These are phyloP conservation scores for Glyphotaelius pellucidus DNA, from an alignment of 2,888 invertebrate genomes.

Conservation along the genomic window DNA sequence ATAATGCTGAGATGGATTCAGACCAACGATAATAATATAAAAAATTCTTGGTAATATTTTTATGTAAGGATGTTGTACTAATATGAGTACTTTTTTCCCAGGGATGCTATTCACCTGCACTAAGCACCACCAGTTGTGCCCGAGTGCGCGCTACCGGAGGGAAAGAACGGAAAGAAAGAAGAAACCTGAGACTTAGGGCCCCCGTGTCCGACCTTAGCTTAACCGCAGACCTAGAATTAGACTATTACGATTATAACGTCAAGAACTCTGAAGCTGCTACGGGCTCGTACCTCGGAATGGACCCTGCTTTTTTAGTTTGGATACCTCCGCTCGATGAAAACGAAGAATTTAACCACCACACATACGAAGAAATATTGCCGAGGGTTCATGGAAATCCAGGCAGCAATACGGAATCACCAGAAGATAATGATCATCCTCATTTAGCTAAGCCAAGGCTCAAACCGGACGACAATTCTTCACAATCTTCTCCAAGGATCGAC, in stretches of 20 bases:
- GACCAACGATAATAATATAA: neutral
- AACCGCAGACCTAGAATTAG: constrained; percentile 87
- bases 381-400: constrained; percentile 78
- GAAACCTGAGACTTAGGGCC: constrained; percentile 84
- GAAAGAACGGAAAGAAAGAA: constrained; percentile 87
- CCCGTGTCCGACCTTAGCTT: constrained; percentile 88
- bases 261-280: constrained; percentile 89
- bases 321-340: constrained; percentile 89
- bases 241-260: constrained; percentile 94
- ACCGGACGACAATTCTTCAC: constrained; percentile 72
- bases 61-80: too few relatives aligned
- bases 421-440: constrained; percentile 70
- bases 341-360: constrained; percentile 74
- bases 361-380: constrained; percentile 78
- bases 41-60: too few relatives aligned
- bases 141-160: constrained; percentile 82
- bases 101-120: constrained; percentile 86
- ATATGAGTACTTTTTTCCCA: constrained; percentile 68
- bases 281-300: constrained; percentile 92
- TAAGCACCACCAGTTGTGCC: constrained; percentile 82
- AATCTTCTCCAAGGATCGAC: constrained; percentile 71
- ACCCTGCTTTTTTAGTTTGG: constrained; percentile 92
- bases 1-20: neutral
- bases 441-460: constrained; percentile 47
- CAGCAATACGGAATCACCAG: constrained; percentile 83